These are phyloP conservation scores for Zaprionus tsacasi DNA, from an alignment of 1,140 invertebrate genomes.

Conservation along the genomic window DNA sequence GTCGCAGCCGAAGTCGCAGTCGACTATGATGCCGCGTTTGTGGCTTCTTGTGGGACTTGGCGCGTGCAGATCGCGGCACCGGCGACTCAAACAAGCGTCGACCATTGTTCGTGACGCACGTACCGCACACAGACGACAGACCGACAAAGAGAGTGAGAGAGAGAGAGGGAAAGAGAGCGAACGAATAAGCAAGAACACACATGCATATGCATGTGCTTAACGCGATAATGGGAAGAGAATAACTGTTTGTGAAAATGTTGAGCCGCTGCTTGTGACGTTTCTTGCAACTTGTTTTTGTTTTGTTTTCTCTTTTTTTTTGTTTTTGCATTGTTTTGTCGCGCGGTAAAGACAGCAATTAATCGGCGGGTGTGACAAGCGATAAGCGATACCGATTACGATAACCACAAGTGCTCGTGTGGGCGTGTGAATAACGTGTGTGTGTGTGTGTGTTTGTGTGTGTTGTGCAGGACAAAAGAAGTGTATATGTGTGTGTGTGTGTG, in stretches of 20 bases:
- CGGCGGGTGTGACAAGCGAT: not conserved
- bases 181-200: not conserved
- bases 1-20: conserved; percentile 7
- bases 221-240: conserved; percentile 1
- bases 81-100: conserved; percentile 68
- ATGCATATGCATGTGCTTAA: not conserved
- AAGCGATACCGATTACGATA: conserved; percentile 9
- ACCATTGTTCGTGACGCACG: conserved; percentile 76
- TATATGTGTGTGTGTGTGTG: not conserved
- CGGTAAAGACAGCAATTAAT: not conserved
- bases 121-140: conserved; percentile 42
- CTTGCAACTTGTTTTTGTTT: not conserved
- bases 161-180: too few species aligned
- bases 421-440: not conserved
- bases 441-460: not conserved
- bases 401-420: too few species aligned
- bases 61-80: conserved; percentile 13
- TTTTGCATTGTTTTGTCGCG: not conserved
- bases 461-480: not conserved
- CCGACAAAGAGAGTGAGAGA: too few species aligned
- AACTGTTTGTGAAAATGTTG: conserved; percentile 13
- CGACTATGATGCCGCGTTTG: not conserved
- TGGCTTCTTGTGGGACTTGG: conserved; percentile 20
- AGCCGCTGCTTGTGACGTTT: not conserved
- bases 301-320: conserved; percentile 3